Evolutionary conservation across 2,797 vertebrate genomes (phyloP).

Genomic region (Graptemys geographica): DNA sequence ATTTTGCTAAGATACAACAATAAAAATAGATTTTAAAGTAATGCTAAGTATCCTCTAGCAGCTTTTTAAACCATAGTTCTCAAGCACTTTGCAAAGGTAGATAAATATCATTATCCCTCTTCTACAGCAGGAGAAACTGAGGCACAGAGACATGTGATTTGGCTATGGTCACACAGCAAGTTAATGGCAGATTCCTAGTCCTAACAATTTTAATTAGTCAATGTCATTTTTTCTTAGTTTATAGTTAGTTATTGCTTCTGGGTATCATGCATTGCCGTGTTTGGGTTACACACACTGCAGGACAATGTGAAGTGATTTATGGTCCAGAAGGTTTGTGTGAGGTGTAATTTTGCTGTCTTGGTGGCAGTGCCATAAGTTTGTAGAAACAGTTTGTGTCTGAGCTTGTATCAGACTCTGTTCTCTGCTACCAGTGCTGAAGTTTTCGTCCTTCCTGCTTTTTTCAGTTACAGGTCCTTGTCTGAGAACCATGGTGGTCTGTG

Average conservation of each 20-base stretch:
- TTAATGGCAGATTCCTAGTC: neutral
- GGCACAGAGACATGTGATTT: neutral
- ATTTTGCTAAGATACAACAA: conserved; percentile 30
- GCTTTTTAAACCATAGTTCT: conserved; percentile 32
- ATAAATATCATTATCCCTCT: conserved; percentile 40
- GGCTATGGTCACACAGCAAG: neutral
- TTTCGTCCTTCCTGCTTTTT: neutral
- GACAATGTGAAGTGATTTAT: neutral
- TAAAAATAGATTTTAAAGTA: conserved; percentile 31
- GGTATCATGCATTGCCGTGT: neutral
- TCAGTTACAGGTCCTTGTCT: neutral
- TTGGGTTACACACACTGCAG: neutral
- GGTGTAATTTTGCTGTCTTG: neutral
- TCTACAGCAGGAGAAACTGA: neutral
- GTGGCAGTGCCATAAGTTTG: neutral
- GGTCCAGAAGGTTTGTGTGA: neutral
- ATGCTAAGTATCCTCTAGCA: conserved; percentile 11
- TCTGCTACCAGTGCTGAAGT: neutral
- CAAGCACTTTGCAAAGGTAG: conserved; percentile 38
- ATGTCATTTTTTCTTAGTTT: conserved; percentile 1
- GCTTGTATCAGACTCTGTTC: neutral
- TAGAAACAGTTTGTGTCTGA: neutral
- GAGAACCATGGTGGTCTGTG: neutral
- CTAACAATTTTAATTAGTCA: neutral
- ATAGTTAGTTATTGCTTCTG: neutral